Evolutionary conservation across 2,113 vertebrate species (phyloP).

Genomic region (Eptatretus burgeri): DNA sequence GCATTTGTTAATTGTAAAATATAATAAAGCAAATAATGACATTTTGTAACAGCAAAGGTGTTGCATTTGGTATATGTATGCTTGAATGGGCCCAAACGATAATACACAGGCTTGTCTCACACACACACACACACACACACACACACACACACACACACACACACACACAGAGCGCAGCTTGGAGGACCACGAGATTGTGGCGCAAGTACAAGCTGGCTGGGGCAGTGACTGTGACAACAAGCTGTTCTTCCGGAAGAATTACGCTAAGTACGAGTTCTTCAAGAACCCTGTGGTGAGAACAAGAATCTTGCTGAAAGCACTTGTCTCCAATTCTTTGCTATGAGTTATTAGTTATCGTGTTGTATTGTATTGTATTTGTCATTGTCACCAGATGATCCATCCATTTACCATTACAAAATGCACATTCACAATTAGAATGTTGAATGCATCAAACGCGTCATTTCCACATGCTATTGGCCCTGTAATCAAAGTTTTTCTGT

Average conservation of each 20-base stretch:
- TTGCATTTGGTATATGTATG: neutral
- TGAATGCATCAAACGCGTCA: too few species aligned
- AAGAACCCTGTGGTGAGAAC: slow-evolving; percentile 63
- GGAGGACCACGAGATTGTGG: slow-evolving; percentile 72
- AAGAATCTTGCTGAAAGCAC: neutral
- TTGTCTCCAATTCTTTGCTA: too few species aligned
- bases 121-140: neutral
- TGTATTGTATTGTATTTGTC: too few species aligned
- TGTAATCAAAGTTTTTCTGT: too few species aligned
- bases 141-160: neutral
- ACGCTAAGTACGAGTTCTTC: slow-evolving; percentile 94
- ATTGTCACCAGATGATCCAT: too few species aligned
- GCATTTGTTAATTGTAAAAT: too few species aligned
- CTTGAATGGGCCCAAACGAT: neutral
- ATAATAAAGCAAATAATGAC: too few species aligned
- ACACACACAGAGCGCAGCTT: slow-evolving; percentile 45
- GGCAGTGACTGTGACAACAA: slow-evolving; percentile 48
- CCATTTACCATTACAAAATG: too few species aligned
- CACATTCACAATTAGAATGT: too few species aligned
- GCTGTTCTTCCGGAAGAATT: slow-evolving; percentile 84
- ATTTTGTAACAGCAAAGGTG: too few species aligned
- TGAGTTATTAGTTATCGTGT: too few species aligned
- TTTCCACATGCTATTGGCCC: too few species aligned
- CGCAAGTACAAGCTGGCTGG: slow-evolving; percentile 57
- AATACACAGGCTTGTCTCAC: neutral